These are phyloP conservation scores for Mormyrus proboscirostris DNA, from an alignment of 2,797 vertebrate genomes.

Conservation along the genomic window DNA sequence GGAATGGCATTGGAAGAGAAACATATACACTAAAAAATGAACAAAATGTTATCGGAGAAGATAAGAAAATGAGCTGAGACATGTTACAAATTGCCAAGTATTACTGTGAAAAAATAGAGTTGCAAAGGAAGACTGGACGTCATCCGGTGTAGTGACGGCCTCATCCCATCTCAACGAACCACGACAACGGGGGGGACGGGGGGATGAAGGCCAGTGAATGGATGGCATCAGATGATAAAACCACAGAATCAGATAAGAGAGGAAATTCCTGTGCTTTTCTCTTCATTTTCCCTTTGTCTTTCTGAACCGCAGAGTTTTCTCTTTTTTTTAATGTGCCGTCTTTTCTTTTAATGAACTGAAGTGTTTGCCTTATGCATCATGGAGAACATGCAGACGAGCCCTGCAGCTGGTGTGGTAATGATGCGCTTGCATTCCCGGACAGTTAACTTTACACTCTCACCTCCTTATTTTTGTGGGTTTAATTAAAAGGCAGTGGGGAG, in stretches of 20 bases:
- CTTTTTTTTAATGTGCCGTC: background rate
- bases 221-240: background rate
- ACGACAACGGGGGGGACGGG: background rate
- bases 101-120: background rate
- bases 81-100: background rate
- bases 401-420: background rate
- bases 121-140: background rate
- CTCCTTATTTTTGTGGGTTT: background rate
- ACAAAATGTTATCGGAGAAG: background rate
- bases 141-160: background rate
- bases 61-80: background rate
- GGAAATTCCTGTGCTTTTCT: background rate
- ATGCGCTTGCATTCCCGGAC: background rate
- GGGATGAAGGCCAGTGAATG: background rate
- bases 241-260: background rate
- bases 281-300: background rate
- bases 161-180: background rate
- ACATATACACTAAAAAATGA: background rate
- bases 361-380: background rate
- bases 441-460: slow-evolving; percentile 13
- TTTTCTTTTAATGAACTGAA: background rate
- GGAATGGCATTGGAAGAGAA: background rate
- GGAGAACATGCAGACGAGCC: background rate
- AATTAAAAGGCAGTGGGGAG: slow-evolving; percentile 8
- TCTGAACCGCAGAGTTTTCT: background rate